Percentiles rank a stretch among this genome's conserved stretches.
These are phyloP conservation scores for Podilymbus podiceps DNA, from an alignment of 2,113 vertebrate genomes.

Conservation along the genomic window DNA sequence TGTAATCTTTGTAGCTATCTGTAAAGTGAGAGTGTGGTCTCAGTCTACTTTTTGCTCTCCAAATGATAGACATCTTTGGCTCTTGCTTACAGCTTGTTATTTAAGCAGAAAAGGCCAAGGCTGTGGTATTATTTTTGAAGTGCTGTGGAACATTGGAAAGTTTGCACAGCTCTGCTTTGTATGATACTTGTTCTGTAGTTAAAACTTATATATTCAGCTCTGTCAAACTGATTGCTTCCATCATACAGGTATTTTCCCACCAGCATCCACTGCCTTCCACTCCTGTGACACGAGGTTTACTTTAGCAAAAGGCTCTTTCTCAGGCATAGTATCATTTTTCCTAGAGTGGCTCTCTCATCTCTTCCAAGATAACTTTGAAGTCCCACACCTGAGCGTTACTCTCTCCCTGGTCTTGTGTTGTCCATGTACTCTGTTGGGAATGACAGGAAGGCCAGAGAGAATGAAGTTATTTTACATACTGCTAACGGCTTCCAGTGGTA, in stretches of 20 bases:
- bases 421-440: accelerated
- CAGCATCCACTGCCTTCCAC: neutral
- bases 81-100: constrained; percentile 53
- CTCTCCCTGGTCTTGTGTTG: neutral
- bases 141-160: neutral
- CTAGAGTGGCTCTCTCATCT: neutral
- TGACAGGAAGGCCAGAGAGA: neutral
- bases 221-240: neutral
- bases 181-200: neutral
- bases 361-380: neutral
- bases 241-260: neutral
- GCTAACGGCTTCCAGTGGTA: neutral
- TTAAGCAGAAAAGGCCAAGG: constrained; percentile 62
- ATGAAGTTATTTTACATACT: neutral
- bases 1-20: constrained; percentile 67
- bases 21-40: constrained; percentile 62
- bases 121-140: constrained; percentile 14
- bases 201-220: neutral
- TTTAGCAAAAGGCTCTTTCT: neutral
- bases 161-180: neutral
- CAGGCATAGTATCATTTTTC: neutral
- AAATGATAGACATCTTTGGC: constrained; percentile 68
- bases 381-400: neutral
- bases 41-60: constrained; percentile 50
- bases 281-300: neutral